Base-by-base conservation (phyloP, 2,888 invertebrate species). In the Chrysopilus asiliformis region DNA sequence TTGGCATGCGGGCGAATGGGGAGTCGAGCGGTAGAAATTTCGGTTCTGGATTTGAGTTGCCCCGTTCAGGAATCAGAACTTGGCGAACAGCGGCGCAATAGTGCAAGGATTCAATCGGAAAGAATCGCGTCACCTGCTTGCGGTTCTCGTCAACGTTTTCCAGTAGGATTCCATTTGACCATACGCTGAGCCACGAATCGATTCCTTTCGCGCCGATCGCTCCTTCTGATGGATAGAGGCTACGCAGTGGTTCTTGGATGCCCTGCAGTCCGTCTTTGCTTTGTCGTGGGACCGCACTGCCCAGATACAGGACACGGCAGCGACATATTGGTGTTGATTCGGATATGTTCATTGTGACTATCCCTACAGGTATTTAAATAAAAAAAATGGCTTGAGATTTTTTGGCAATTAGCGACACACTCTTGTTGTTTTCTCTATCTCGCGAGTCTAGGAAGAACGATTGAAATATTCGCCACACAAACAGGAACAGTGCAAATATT, bases 251-350 rank as follows among this genome's bases (percentile, higher is more conserved):
- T 60, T 97, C 94, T 68, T 98, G 97, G 47, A 95, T 89, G 39
- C 91, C 93, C 57, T 95, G 87, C 32, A 98, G 71, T 34, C 97
- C 97, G 57, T 98, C 95, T 63, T 97, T 95, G 57, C 93, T 93
- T 59, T 93, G 87, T 56, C 94, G 90, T 19, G 97, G 91, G 52
- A 95, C 94, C 16, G 93, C 83, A 50, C 89, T 89, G 49, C 97
- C 97, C 52, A 98, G 72, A 65, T 97, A 98, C 40, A 95, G 74
- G 36, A 97, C 95, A 45, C 93, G 79, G 67, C 94, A 97, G 52
- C 93, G 79, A 68, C 95, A 91, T 56, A 93, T 91, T 58, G 93
- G 94, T 53, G 87, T 93, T 53, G 89, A 84, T 59, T 82, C 81
- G 38, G 71, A 68, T 65, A 74, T 74, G 43, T 41, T 51, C 9